Evolutionary conservation across 2,113 vertebrate genomes (phyloP).

Genomic region (Sinocyclocheilus rhinocerous): DNA sequence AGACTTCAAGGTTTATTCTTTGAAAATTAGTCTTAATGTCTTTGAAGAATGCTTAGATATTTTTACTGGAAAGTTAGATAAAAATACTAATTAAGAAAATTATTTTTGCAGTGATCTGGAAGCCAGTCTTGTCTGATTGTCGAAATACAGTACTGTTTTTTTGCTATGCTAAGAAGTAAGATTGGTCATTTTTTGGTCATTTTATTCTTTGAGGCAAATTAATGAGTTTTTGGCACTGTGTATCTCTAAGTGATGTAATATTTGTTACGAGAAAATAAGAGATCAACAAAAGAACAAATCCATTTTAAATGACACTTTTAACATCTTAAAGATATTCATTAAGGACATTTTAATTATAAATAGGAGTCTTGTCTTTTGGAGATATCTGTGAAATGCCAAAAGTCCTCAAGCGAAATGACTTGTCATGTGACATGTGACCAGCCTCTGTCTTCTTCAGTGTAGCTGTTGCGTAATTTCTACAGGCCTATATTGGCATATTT

Average conservation of each 20-base stretch:
- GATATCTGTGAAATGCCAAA: background rate
- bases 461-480: background rate
- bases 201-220: background rate
- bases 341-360: background rate
- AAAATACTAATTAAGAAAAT: background rate
- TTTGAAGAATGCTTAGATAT: background rate
- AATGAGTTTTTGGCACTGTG: background rate
- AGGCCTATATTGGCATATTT: background rate
- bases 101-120: background rate
- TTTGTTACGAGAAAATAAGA: background rate
- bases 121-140: no score
- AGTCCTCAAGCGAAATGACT: background rate
- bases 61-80: background rate
- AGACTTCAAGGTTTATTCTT: background rate
- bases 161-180: background rate
- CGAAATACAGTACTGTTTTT: background rate
- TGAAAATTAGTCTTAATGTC: background rate
- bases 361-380: background rate
- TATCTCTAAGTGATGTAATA: background rate
- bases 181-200: background rate
- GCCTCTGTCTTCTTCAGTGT: background rate
- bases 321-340: background rate
- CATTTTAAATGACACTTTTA: background rate
- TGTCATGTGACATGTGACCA: background rate
- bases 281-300: background rate